Conservation (phyloP, 1,140 invertebrate species). For the Drosophila sp. region DNA sequence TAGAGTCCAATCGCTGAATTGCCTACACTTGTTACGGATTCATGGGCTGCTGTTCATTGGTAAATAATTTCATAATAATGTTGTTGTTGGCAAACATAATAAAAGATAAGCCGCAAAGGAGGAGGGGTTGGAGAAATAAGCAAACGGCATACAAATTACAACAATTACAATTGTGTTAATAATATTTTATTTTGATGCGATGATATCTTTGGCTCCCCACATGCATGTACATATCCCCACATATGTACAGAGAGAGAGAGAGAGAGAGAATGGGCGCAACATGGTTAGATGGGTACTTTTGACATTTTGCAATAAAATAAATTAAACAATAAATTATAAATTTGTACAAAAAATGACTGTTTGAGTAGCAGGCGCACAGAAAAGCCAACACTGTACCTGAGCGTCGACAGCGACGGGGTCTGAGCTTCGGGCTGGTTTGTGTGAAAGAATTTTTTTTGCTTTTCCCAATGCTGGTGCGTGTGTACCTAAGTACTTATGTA, state of each 20-base stretch:
- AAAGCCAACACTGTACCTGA: conserved; percentile 20
- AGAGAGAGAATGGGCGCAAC: not conserved
- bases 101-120: conserved; percentile 61
- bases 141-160: conserved; percentile 53
- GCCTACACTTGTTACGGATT: conserved; percentile 68
- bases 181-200: conserved; percentile 54
- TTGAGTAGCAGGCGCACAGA: conserved; percentile 67
- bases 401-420: conserved; percentile 18
- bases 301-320: conserved; percentile 80
- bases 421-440: conserved; percentile 46
- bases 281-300: conserved; percentile 20
- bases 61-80: conserved; percentile 82
- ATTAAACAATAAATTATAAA: conserved; percentile 82
- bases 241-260: conserved; percentile 6
- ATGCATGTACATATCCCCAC: conserved; percentile 17
- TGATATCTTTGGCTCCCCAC: conserved; percentile 13
- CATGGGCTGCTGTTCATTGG: conserved; percentile 79
- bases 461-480: conserved; percentile 42
- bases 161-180: conserved; percentile 79
- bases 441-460: conserved; percentile 62
- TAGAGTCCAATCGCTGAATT: conserved; percentile 37
- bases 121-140: not conserved
- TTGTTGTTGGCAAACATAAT: conserved; percentile 73
- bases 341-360: conserved; percentile 82
- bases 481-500: not conserved